These are phyloP conservation scores for Luscinia megarhynchos DNA, from an alignment of 2,797 vertebrate species.

Conservation along the genomic window DNA sequence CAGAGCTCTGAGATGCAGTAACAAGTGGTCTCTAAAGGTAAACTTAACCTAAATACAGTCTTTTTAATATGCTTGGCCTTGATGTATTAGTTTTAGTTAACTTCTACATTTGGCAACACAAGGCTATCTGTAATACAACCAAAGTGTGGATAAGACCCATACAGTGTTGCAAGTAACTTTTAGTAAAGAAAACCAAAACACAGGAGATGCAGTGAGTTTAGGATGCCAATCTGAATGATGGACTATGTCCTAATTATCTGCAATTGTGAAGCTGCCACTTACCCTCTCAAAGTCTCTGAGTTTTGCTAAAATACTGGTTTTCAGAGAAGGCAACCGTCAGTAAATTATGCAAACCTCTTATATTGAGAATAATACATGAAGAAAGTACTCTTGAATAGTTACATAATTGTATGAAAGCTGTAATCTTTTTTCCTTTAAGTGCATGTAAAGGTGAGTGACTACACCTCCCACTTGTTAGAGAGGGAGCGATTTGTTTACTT, in stretches of 20 bases:
- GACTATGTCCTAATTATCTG: neutral
- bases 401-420: conserved; percentile 74
- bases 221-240: neutral
- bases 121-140: conserved; percentile 1
- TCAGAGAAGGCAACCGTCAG: conserved; percentile 4
- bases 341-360: conserved; percentile 36
- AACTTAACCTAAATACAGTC: neutral
- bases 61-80: conserved; percentile 10
- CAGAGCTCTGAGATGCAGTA: neutral
- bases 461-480: conserved; percentile 51
- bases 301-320: conserved; percentile 45
- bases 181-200: neutral
- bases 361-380: conserved; percentile 50
- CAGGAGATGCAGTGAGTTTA: neutral
- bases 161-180: conserved; percentile 1
- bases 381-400: conserved; percentile 63
- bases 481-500: conserved; percentile 74
- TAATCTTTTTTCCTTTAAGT: conserved; percentile 75
- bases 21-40: conserved; percentile 31
- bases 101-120: neutral
- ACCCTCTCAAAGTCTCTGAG: neutral
- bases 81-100: neutral
- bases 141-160: neutral
- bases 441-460: conserved; percentile 77
- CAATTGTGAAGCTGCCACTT: conserved; percentile 22